These are phyloP conservation scores for Gymnopithys bicolor DNA, from an alignment of 2,797 vertebrate genomes.

Conservation along the genomic window DNA sequence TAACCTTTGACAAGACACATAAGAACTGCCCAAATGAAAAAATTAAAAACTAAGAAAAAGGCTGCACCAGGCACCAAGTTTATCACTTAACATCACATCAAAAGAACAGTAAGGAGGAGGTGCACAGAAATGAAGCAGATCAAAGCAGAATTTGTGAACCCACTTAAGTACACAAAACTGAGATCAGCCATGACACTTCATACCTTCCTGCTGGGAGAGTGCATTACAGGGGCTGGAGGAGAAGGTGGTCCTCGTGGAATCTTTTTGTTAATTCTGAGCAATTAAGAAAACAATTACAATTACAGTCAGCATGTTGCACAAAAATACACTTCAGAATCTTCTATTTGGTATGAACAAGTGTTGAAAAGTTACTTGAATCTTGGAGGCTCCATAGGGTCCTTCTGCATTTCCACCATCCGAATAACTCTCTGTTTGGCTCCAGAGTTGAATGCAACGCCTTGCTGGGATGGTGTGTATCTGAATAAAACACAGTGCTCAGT, in stretches of 20 bases:
- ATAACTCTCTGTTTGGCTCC: constrained; percentile 98
- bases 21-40: neutral
- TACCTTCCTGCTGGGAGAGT: constrained; percentile 99
- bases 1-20: neutral
- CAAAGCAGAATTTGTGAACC: neutral
- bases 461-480: constrained; percentile 97
- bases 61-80: neutral
- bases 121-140: neutral
- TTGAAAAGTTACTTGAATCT: constrained; percentile 89
- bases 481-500: constrained; percentile 13
- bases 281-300: constrained; percentile 25
- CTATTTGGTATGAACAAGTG: neutral
- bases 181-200: neutral
- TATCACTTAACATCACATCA: neutral
- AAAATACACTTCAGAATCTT: neutral
- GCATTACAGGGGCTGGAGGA: constrained; percentile 97
- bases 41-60: neutral
- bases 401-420: constrained; percentile 99
- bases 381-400: constrained; percentile 98
- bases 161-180: neutral
- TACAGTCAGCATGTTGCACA: neutral
- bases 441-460: constrained; percentile 98
- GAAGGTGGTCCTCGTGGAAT: constrained; percentile 97
- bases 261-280: constrained; percentile 96
- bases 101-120: neutral